Evolutionary conservation across 64 coral and sea anemone genomes (phyloP).

Genomic region (Pocillopora verrucosa): DNA sequence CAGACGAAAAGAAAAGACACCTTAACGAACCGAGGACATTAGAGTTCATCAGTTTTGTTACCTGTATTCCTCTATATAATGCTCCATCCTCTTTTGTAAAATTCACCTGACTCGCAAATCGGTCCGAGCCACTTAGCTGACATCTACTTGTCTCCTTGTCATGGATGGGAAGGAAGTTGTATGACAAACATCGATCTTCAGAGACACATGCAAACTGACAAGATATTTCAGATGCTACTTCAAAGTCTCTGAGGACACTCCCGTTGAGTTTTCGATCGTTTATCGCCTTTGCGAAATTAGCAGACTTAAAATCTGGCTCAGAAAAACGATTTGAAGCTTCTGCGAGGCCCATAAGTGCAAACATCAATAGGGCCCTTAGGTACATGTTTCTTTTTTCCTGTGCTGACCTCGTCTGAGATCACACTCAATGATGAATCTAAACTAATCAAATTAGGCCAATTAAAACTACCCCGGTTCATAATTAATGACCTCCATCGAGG

Average conservation of each 20-base stretch:
- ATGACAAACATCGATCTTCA: conserved; percentile 37
- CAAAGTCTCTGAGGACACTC: background rate
- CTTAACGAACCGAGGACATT: too few species aligned
- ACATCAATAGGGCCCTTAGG: background rate
- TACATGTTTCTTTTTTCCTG: background rate
- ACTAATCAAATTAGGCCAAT: too few species aligned
- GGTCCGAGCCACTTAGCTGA: conserved; percentile 15
- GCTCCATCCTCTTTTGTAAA: background rate
- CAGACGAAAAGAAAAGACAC: too few species aligned
- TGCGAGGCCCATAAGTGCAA: background rate
- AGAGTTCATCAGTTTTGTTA: background rate
- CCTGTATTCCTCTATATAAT: conserved; percentile 35
- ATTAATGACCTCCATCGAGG: too few species aligned
- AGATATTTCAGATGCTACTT: background rate
- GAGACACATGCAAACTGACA: conserved; percentile 29
- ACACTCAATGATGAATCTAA: too few species aligned
- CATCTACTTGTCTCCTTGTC: background rate
- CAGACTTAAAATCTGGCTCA: background rate
- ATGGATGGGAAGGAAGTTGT: conserved; percentile 4
- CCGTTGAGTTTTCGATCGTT: background rate
- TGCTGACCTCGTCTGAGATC: too few species aligned
- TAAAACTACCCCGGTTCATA: too few species aligned
- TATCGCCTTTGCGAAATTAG: background rate
- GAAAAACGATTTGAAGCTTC: background rate
- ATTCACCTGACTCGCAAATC: background rate